Evolutionary conservation across 2,888 invertebrate species (phyloP), one percentile per base, ranked within the genome.

Genomic region (Eulithis testata): DNA sequence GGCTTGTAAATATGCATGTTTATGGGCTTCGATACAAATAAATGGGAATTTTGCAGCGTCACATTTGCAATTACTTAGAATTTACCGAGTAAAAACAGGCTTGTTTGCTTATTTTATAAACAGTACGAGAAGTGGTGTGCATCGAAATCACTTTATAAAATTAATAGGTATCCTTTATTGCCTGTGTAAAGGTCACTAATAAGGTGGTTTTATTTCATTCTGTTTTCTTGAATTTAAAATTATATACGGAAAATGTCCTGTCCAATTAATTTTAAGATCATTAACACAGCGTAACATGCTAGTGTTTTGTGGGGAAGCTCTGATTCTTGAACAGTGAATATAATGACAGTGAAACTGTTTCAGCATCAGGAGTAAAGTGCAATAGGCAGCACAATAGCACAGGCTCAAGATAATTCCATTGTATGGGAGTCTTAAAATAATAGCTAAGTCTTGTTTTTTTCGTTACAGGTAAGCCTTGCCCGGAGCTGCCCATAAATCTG

Each of bases 1-100:
- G 86, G 81, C 87, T 83, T 88, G 88, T 85, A 84, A 83, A 87
- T 88, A 86, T 82, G 72, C 73, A 75, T 77, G 79, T 79, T 81
- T 80, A 80, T 78, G 76, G 73, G 78, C 73, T 78, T 76, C 74
- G 72, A 78, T 79, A 78, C 74, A 73, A 70, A 70, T 70, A 64
- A 45, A 65, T 64, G 14, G 36, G 54, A 60, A 66, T 56, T 59
- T 51, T 60, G 44, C 63, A 59, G 55, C 62, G 51, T 51, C 45
- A 58, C n/a, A 49, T 60, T 63, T 56, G 27, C 56, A 60, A 63
- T 66, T 56, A 59, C 59, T 51, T 52, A 60, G 59, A 47, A 60
- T 60, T 31, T 52, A 45, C 27, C 51, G 21, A 14, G 37, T 56
- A 44, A 44, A 45, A 40, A 51, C 51, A 44, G 21, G 36, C 8